phyloP scores from a whole-genome alignment of 2,797 vertebrate species.

The Sebastes taczanowskii region DNA sequence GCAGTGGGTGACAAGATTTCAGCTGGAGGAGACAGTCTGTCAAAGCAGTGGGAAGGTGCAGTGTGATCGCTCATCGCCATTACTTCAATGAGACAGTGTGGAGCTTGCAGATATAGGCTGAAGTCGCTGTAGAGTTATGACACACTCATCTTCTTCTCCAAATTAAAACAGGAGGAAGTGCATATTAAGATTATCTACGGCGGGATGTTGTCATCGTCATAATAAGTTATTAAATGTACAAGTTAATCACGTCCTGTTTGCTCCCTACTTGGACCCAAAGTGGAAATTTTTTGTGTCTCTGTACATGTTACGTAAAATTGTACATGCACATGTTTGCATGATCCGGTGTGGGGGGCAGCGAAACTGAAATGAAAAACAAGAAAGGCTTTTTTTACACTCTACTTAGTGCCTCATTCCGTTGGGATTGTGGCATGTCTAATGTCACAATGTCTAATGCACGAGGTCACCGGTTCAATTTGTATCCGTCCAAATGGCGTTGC shows the following conservation, averaged over 20 bases:
- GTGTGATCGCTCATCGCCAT: slow-evolving; percentile 29
- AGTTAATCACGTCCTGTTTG: background rate
- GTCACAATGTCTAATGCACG: slow-evolving; percentile 35
- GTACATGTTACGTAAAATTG: background rate
- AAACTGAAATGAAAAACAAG: slow-evolving; percentile 1
- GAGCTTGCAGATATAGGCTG: background rate
- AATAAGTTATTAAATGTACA: background rate
- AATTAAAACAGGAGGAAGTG: slow-evolving; percentile 32
- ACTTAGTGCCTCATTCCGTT: background rate
- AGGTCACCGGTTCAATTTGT: slow-evolving; percentile 43
- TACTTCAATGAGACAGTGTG: slow-evolving; percentile 18
- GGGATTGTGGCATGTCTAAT: background rate
- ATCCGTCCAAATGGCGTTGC: slow-evolving; percentile 26
- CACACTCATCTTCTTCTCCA: slow-evolving; percentile 18
- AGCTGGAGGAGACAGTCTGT: slow-evolving; percentile 66
- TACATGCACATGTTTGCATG: background rate
- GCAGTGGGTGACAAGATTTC: slow-evolving; percentile 59
- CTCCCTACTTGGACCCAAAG: background rate
- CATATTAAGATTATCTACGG: background rate
- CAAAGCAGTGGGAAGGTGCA: slow-evolving; percentile 53
- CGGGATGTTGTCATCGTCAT: background rate
- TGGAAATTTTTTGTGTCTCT: background rate
- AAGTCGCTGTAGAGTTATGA: background rate
- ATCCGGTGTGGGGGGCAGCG: background rate
- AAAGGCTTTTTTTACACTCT: slow-evolving; percentile 17